Percentiles rank a stretch among this genome's conserved stretches.
Evolutionary conservation across 1,140 invertebrate species (phyloP).

Genomic region (Anastatus disparis): DNA sequence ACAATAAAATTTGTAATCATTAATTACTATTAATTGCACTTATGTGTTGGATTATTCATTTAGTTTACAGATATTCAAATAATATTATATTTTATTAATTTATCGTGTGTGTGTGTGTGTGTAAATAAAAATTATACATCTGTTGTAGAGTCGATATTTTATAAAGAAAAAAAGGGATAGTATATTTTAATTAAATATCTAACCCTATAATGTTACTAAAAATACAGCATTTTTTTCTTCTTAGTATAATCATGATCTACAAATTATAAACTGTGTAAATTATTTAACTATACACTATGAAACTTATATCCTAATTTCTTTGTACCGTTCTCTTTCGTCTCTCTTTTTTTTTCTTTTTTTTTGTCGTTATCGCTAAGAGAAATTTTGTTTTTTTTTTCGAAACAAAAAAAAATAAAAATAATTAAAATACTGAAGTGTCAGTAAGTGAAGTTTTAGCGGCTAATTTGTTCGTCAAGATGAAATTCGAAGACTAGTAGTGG

Average conservation of each 20-base stretch:
- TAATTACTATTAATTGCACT: not conserved
- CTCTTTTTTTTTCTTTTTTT: not conserved
- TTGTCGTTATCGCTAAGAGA: not conserved
- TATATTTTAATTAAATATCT: too few relatives aligned
- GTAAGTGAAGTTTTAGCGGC: slow-evolving; percentile 7
- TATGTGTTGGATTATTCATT: not conserved
- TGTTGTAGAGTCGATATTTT: too few relatives aligned
- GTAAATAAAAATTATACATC: not conserved
- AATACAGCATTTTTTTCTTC: too few relatives aligned
- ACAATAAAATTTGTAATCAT: not conserved
- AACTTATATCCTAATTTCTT: slow-evolving; percentile 26
- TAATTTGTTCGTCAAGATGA: not conserved
- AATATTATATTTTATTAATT: too few relatives aligned
- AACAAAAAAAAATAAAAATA: too few relatives aligned
- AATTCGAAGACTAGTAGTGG: slow-evolving; percentile 21
- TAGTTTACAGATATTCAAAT: not conserved
- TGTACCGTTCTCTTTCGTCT: too few relatives aligned
- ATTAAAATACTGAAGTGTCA: slow-evolving; percentile 24
- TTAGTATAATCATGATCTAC: not conserved
- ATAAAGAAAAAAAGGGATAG: too few relatives aligned
- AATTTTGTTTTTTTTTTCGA: too few relatives aligned
- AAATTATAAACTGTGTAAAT: slow-evolving; percentile 1
- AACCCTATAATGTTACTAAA: not conserved
- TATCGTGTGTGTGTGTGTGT: not conserved
- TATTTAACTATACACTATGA: slow-evolving; percentile 7